These are phyloP conservation scores for Eustalomyia histrio DNA, from an alignment of 2,888 invertebrate genomes.

Conservation along the genomic window DNA sequence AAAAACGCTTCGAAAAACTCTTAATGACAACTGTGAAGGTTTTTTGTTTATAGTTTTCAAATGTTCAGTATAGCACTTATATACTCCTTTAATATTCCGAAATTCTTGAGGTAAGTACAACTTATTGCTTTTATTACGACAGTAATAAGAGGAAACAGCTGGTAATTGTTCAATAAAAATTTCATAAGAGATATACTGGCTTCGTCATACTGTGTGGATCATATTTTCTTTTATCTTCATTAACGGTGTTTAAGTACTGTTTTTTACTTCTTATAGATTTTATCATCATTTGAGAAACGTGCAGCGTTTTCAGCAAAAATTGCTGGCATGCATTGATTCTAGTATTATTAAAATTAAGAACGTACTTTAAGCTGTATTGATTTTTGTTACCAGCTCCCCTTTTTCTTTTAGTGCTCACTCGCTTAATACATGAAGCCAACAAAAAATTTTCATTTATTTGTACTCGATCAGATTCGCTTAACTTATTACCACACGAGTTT, in stretches of 20 bases:
- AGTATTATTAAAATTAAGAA: conserved; percentile 8
- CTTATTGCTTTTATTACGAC: too few relatives aligned
- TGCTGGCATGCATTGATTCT: neutral
- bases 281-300: neutral
- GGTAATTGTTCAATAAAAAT: conserved; percentile 13
- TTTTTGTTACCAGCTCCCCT: neutral
- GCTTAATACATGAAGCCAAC: too few relatives aligned
- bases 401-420: too few relatives aligned
- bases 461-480: too few relatives aligned
- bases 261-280: too few relatives aligned
- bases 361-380: conserved; percentile 12
- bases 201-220: too few relatives aligned
- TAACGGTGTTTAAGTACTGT: too few relatives aligned
- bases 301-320: neutral
- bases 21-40: too few relatives aligned
- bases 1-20: conserved; percentile 27
- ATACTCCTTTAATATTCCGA: neutral
- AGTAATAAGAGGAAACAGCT: conserved; percentile 11
- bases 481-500: too few relatives aligned
- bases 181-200: neutral
- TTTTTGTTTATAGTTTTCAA: conserved; percentile 20
- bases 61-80: conserved; percentile 18
- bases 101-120: too few relatives aligned
- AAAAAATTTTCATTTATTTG: too few relatives aligned
- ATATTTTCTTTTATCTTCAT: too few relatives aligned